Evolutionary conservation across 30 jellyfish, hydroid and myxozoan species (phyloP).

Genomic region (Cassiopea andromeda): DNA sequence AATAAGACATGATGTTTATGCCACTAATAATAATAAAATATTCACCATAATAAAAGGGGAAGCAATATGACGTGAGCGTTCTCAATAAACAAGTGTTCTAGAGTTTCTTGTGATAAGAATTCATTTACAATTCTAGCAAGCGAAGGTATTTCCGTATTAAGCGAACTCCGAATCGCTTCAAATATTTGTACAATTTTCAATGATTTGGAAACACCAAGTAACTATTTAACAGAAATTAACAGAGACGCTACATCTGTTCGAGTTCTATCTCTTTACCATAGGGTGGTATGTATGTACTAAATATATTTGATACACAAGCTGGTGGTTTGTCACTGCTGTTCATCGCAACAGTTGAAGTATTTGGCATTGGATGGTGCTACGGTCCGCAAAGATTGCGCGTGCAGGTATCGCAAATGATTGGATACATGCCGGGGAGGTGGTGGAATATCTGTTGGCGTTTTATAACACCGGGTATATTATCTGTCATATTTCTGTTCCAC

Average conservation of each 20-base stretch:
- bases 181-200: too few relatives aligned
- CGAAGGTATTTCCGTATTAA: too few relatives aligned
- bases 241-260: neutral
- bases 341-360: constrained; percentile 80
- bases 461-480: constrained; percentile 75
- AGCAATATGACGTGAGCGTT: too few relatives aligned
- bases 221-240: too few relatives aligned
- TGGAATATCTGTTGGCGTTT: constrained; percentile 92
- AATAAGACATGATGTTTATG: too few relatives aligned
- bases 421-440: constrained; percentile 89
- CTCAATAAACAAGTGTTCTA: too few relatives aligned
- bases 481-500: constrained; percentile 56
- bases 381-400: constrained; percentile 86
- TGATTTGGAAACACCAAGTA: too few relatives aligned
- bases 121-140: too few relatives aligned
- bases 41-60: too few relatives aligned
- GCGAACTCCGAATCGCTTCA: too few relatives aligned
- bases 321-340: constrained; percentile 89
- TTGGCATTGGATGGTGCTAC: constrained; percentile 91
- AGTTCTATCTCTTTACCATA: neutral
- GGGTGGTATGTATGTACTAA: constrained; percentile 93
- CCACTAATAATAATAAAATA: too few relatives aligned
- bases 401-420: constrained; percentile 86
- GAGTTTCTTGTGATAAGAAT: too few relatives aligned
- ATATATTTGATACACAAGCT: constrained; percentile 85